Conservation (phyloP, 1,140 invertebrate genomes). For the Plodia interpunctella region DNA sequence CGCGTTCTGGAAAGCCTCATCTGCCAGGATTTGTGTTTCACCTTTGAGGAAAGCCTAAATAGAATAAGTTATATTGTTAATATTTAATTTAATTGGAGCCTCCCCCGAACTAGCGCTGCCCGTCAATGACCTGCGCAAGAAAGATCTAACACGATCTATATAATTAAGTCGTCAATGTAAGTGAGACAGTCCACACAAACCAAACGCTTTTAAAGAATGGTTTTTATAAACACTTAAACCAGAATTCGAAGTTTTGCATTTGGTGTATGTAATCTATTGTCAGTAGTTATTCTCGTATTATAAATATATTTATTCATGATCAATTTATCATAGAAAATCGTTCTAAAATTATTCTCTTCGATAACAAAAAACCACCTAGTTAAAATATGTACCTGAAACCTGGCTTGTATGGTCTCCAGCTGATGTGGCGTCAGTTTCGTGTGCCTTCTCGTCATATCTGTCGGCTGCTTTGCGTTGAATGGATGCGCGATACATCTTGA, state of each 20-base stretch:
- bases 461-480: conserved; percentile 99
- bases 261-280: too few relatives aligned
- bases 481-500: conserved; percentile 98
- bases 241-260: too few relatives aligned
- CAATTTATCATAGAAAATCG: too few relatives aligned
- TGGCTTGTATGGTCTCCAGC: conserved; percentile 94
- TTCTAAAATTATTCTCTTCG: too few relatives aligned
- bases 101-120: conserved; percentile 66
- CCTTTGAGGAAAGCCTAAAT: conserved; percentile 92
- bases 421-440: conserved; percentile 97
- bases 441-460: conserved; percentile 95
- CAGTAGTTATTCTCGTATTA: too few relatives aligned
- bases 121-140: conserved; percentile 71
- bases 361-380: background rate
- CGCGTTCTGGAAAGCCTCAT: conserved; percentile 99
- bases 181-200: conserved; percentile 50
- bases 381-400: conserved; percentile 88
- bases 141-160: conserved; percentile 68
- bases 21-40: conserved; percentile 98
- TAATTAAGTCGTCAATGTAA: conserved; percentile 62
- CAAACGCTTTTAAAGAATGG: too few relatives aligned
- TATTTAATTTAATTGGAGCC: too few relatives aligned
- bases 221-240: too few relatives aligned
- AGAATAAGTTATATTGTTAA: background rate
- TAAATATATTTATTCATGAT: too few relatives aligned